Evolutionary conservation across 1,140 invertebrate species (phyloP), one percentile per base, ranked within the genome.

Genomic region (Chrysomallon squamiferum): DNA sequence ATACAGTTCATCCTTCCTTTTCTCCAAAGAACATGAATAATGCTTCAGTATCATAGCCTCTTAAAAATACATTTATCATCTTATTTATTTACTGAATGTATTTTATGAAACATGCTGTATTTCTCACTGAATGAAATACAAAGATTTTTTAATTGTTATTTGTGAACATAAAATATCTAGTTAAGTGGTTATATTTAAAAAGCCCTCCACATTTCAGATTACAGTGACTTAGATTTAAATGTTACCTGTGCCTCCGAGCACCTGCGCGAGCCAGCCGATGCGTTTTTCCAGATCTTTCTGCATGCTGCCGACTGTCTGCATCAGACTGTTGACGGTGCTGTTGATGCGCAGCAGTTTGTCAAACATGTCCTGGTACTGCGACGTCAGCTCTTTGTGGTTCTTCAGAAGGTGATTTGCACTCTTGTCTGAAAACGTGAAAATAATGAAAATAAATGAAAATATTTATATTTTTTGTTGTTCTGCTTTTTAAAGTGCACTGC

Each of bases 271-370:
- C 90, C 90, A 91, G 22, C 81, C 79, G 3, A 91, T 79, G 54
- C 79, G 76, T 20, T 88, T 73, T 57, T 90, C 88, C 50, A 91
- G 69, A 64, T 88, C 85, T 32, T 71, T 45, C 47, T 84, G 81
- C 72, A 89, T 89, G 1, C 77, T 82, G 20, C 86, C 82, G 13
- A 90, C 85, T 4, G 90, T 68, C 60, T 84, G 71, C 75, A 88
- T 86, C 25, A 91, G 71, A 67, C 82, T 87, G 56, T 87, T 79
- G 35, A 91, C 87, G 0, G 89, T 90, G 20, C 76, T 69, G 71
- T 91, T 91, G 38, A 91, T 89, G 75, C 88, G 87, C n/a, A 82
- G 71, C 3, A 91, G 78, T 75, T 89, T 90, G n/a, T 86, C 73
- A 41, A 90, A 79, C 38, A 89, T 89, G 25, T 85, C 77, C 43